Percentiles rank a stretch among this genome's conserved stretches.
Evolutionary conservation across 23 tunicate species (phyloP).

Genomic region (Ascidia mentula): DNA sequence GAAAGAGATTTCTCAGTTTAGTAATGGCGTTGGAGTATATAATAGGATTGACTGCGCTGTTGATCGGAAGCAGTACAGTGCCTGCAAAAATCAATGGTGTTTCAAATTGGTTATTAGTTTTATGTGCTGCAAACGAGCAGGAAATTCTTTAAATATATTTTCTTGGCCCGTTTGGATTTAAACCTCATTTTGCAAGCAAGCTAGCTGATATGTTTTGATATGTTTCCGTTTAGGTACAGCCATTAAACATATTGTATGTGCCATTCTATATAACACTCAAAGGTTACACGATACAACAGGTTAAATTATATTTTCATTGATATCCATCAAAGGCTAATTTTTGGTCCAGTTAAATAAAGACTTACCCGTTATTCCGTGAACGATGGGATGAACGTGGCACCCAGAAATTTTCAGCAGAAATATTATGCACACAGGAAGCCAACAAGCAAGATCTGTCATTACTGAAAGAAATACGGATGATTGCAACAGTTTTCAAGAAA

Average conservation of each 20-base stretch:
- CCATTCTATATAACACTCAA: too few species aligned
- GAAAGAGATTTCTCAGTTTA: neutral
- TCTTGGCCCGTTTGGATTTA: too few species aligned
- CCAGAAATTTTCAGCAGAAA: conserved; percentile 23
- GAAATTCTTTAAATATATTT: too few species aligned
- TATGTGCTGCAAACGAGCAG: too few species aligned
- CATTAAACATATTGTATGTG: too few species aligned
- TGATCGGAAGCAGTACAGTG: conserved; percentile 25
- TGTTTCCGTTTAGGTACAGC: too few species aligned
- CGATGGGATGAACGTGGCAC: conserved; percentile 26
- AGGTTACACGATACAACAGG: too few species aligned
- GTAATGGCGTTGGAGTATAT: conserved; percentile 19
- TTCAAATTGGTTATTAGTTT: too few species aligned
- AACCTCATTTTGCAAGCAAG: too few species aligned
- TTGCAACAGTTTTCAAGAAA: neutral
- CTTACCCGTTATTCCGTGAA: conserved; percentile 62
- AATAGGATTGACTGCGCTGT: conserved; percentile 29
- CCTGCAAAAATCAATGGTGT: conserved; percentile 19
- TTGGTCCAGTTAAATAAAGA: neutral
- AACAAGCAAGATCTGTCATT: conserved; percentile 70
- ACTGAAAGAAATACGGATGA: conserved; percentile 29
- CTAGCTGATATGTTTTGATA: too few species aligned
- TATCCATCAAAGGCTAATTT: neutral
- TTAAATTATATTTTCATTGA: neutral
- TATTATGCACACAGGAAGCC: conserved; percentile 80